A percentile compares a stretch with the other conserved stretches of the same genome.
Evolutionary conservation across 1,140 invertebrate genomes (phyloP).

Genomic region (Trissolcus basalis): DNA sequence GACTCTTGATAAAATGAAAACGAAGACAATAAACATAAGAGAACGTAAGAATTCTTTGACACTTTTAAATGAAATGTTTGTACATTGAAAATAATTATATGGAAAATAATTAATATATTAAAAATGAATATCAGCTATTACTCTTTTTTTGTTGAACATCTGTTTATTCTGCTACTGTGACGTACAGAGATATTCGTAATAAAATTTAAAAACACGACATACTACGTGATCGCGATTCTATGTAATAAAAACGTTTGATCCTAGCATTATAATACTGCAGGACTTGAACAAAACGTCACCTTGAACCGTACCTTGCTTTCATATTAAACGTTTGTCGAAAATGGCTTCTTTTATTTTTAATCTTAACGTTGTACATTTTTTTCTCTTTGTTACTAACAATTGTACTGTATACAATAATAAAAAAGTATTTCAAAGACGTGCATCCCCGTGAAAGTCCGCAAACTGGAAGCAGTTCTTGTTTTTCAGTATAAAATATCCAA

Average conservation of each 20-base stretch:
- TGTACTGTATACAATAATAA: conserved; percentile 19
- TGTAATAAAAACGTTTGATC: conserved; percentile 57
- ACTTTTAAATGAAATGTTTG: too few relatives aligned
- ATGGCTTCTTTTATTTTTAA: too few relatives aligned
- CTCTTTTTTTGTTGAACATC: conserved; percentile 45
- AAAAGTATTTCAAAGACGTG: conserved; percentile 38
- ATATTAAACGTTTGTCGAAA: conserved; percentile 17
- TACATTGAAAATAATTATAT: too few relatives aligned
- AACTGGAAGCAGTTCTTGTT: conserved; percentile 10
- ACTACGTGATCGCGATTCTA: conserved; percentile 50
- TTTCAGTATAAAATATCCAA: conserved; percentile 31
- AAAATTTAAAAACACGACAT: conserved; percentile 62
- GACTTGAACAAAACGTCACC: conserved; percentile 46
- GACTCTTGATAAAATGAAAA: conserved; percentile 6
- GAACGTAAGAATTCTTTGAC: too few relatives aligned
- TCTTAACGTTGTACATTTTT: conserved; percentile 7
- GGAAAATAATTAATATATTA: too few relatives aligned
- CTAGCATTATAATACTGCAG: conserved; percentile 43
- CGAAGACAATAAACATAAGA: too few relatives aligned
- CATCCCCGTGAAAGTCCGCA: conserved; percentile 2
- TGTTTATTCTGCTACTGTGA: conserved; percentile 58
- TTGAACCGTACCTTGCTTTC: conserved; percentile 22
- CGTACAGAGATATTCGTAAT: conserved; percentile 60
- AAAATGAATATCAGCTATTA: too few relatives aligned
- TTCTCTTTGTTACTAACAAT: conserved; percentile 4